phyloP scores from a whole-genome alignment of 2,888 invertebrate species.

The Meiosimyza platycephala region DNA sequence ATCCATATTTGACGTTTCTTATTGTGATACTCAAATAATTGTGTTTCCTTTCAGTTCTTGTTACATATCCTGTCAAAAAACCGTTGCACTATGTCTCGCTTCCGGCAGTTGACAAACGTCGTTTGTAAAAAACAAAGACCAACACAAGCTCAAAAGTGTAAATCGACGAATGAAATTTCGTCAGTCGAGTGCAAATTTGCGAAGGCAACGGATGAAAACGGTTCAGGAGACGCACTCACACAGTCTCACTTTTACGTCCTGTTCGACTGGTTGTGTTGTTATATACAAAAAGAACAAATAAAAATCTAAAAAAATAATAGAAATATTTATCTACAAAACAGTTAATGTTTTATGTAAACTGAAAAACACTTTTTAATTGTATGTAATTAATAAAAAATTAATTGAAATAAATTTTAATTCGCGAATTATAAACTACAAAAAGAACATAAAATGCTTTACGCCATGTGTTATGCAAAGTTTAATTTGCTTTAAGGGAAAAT shows the following conservation, averaged over 20 bases:
- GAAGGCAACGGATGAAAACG: conserved; percentile 54
- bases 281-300: conserved; percentile 38
- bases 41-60: not conserved
- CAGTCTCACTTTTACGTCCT: conserved; percentile 26
- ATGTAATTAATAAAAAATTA: not conserved
- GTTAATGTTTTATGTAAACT: not conserved
- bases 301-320: conserved; percentile 18
- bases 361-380: not conserved
- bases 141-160: conserved; percentile 16
- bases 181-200: conserved; percentile 63
- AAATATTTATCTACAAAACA: conserved; percentile 4
- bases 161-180: conserved; percentile 34
- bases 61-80: conserved; percentile 9
- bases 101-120: conserved; percentile 1
- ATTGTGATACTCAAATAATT: no score
- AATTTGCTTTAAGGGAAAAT: not conserved
- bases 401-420: not conserved
- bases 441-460: no score
- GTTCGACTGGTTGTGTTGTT: conserved; percentile 45
- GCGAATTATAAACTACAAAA: no score
- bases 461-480: conserved; percentile 11
- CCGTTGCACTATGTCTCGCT: not conserved
- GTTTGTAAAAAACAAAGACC: not conserved
- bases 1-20: no score
- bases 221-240: not conserved